phyloP scores from a whole-genome alignment of 2,113 vertebrate genomes.

The Leptodactylus fuscus region DNA sequence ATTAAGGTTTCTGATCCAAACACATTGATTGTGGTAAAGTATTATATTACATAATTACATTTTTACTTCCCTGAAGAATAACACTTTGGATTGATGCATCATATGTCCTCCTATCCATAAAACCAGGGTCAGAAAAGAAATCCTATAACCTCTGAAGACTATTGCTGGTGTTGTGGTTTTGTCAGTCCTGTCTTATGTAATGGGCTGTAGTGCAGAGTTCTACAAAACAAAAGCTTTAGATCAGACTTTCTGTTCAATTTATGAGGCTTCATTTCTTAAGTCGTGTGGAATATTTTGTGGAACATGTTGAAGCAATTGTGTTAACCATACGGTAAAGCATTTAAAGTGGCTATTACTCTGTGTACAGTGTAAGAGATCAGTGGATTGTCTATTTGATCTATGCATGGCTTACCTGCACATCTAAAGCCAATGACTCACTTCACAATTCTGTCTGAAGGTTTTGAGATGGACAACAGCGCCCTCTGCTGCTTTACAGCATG shows the following conservation, averaged over 20 bases:
- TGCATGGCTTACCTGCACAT: neutral
- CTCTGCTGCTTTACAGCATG: neutral
- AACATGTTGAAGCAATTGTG: neutral
- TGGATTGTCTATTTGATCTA: neutral
- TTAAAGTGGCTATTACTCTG: neutral
- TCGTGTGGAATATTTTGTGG: neutral
- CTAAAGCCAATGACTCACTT: neutral
- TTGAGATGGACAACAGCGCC: constrained; percentile 2
- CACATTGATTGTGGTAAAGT: neutral
- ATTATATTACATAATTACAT: neutral
- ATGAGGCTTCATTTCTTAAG: neutral
- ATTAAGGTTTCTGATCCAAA: too few species aligned
- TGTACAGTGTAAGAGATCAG: neutral
- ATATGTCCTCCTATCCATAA: too few species aligned
- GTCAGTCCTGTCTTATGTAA: neutral
- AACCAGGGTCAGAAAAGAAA: too few species aligned
- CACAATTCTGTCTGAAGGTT: neutral
- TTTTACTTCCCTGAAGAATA: neutral
- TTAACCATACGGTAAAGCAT: neutral
- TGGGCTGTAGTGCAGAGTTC: neutral
- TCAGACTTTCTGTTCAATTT: neutral
- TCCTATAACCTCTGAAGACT: neutral
- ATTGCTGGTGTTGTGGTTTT: neutral
- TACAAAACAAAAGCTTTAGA: neutral
- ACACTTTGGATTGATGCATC: too few species aligned